Evolutionary conservation across 2,888 invertebrate genomes (phyloP).

Genomic region (Phragmatobia fuliginosa): DNA sequence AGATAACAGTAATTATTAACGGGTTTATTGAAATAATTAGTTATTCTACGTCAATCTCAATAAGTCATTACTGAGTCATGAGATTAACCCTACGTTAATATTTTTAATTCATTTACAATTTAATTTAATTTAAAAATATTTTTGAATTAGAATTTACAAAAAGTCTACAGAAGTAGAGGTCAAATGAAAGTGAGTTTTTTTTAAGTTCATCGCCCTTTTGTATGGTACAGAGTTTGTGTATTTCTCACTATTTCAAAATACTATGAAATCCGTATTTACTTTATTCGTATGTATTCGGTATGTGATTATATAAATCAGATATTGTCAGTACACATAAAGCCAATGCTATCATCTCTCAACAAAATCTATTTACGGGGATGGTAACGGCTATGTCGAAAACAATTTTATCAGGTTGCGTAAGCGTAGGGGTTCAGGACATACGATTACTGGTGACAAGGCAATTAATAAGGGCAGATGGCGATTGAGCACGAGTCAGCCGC

Average conservation of each 20-base stretch:
- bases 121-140: no score
- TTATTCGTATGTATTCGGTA: not conserved
- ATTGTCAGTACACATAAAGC: constrained; percentile 30
- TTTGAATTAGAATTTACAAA: no score
- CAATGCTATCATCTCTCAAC: constrained; percentile 31
- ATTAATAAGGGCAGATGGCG: constrained; percentile 86
- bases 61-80: no score
- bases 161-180: no score
- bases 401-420: constrained; percentile 62
- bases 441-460: constrained; percentile 84
- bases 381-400: constrained; percentile 53
- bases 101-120: no score
- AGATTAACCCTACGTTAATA: no score
- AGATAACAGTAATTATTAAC: constrained; percentile 7
- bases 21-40: constrained; percentile 12
- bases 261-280: not conserved
- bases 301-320: constrained; percentile 20
- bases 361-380: constrained; percentile 48
- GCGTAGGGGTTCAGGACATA: constrained; percentile 67
- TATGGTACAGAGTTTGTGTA: not conserved
- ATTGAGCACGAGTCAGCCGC: constrained; percentile 84
- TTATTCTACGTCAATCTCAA: not conserved
- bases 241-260: not conserved
- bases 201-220: no score
- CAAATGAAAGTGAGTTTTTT: no score